A percentile compares a stretch with the other conserved stretches of the same genome.
Conservation (phyloP, 2,797 vertebrate species). For the Hydrolagus colliei region DNA sequence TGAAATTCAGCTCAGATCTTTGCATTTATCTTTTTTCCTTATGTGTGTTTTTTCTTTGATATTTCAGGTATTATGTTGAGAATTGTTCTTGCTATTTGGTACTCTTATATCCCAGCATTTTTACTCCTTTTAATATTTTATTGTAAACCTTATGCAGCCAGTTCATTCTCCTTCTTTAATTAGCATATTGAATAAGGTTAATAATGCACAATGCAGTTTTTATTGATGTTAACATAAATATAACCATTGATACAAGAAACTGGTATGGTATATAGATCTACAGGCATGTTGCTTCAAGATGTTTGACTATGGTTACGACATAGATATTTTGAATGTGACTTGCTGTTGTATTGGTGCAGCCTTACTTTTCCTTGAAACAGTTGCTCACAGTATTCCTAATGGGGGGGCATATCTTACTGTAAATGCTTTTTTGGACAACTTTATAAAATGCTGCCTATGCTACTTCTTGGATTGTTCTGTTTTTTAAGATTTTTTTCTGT, state of each 20-base stretch:
- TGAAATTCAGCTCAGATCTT: constrained; percentile 6
- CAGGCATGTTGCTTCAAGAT: neutral
- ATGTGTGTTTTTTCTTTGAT: neutral
- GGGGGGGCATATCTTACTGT: neutral
- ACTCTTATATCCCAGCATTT: constrained; percentile 20
- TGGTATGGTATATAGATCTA: no score
- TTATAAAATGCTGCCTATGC: neutral
- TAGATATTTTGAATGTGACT: neutral
- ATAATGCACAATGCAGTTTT: no score
- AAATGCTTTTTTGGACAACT: constrained; percentile 3
- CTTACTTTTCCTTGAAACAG: neutral
- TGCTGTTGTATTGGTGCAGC: neutral
- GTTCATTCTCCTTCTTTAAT: neutral
- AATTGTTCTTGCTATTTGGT: constrained; percentile 15
- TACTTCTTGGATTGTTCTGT: constrained; percentile 24
- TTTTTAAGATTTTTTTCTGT: constrained; percentile 19
- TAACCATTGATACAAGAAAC: no score
- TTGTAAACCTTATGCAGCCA: neutral
- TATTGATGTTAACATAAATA: neutral
- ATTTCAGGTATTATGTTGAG: constrained; percentile 3
- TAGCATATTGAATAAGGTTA: neutral
- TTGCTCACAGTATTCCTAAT: neutral
- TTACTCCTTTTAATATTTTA: neutral
- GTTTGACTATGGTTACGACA: neutral
- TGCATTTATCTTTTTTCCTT: neutral